A percentile compares a stretch with the other conserved stretches of the same genome.
These are phyloP conservation scores for Bufo bufo DNA, from an alignment of 2,113 vertebrate species.

Conservation along the genomic window DNA sequence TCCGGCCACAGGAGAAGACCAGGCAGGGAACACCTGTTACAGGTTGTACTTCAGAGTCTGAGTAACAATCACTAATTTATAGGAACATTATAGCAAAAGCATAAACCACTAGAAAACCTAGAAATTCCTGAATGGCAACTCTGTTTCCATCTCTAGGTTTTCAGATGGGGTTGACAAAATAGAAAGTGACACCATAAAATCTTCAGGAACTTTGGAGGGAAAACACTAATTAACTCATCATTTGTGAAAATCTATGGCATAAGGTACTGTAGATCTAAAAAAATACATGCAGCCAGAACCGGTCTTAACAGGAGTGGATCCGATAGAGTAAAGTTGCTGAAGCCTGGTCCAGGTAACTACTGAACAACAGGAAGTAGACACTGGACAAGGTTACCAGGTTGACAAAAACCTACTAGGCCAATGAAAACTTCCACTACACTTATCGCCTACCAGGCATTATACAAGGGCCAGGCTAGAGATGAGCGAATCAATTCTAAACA, in stretches of 20 bases:
- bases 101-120: not conserved
- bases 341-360: not conserved
- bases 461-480: too few relatives aligned
- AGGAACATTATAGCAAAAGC: not conserved
- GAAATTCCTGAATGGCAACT: not conserved
- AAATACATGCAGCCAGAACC: too few relatives aligned
- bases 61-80: not conserved
- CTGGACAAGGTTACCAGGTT: too few relatives aligned
- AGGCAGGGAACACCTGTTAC: not conserved
- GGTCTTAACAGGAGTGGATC: too few relatives aligned
- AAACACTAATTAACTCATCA: too few relatives aligned
- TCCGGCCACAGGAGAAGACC: not conserved
- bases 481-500: too few relatives aligned
- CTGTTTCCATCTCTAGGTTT: not conserved
- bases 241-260: too few relatives aligned
- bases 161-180: not conserved
- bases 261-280: too few relatives aligned
- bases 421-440: too few relatives aligned
- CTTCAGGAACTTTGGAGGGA: not conserved
- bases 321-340: too few relatives aligned
- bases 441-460: too few relatives aligned
- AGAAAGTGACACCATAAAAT: not conserved
- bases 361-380: not conserved
- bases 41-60: not conserved
- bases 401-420: too few relatives aligned